Evolutionary conservation across 2,888 invertebrate genomes (phyloP), one percentile per base, ranked within the genome.

Genomic region (Gandaritis pyraliata): DNA sequence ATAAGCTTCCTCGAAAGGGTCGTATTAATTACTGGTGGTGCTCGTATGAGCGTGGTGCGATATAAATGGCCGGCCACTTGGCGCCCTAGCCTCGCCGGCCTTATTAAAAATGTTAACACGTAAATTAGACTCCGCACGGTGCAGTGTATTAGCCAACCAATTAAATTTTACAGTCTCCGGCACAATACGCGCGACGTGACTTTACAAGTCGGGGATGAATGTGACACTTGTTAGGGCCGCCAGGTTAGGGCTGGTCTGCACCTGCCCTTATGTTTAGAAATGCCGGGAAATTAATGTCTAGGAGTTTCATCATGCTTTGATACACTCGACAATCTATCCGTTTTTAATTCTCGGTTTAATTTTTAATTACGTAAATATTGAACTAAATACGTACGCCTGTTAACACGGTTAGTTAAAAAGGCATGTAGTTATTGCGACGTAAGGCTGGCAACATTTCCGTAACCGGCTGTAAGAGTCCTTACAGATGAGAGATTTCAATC

Each of bases 81-180:
- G 81, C 88, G 82, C 91, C 91, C 91, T 83, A 85, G 86, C 84
- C 80, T 83, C 78, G 82, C 82, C 80, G 83, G 88, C 88, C 90
- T 91, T 92, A 91, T 91, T 90, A 91, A 91, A 91, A 91, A 89
- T 86, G 89, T 89, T 89, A 90, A 90, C 90, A 86, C 88, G 90
- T 89, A 91, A 91, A 90, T 91, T 90, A 91, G 90, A 90, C 87
- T 83, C 43, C 43, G 76, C 82, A 78, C 80, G 80, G 76, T 73
- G 80, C 76, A 69, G 80, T 84, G 88, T 88, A 91, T 90, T 91
- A 90, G 89, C 88, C 81, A 86, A 85, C 91, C 90, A 90, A 90
- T 90, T 90, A 88, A 90, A 90, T 87, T 87, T 87, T 82, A 85
- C 83, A 85, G 85, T 80, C 82, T 75, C 77, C 72, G 70, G 75